phyloP scores from a whole-genome alignment of 2,113 vertebrate genomes.

The Chascanopsetta lugubris region DNA sequence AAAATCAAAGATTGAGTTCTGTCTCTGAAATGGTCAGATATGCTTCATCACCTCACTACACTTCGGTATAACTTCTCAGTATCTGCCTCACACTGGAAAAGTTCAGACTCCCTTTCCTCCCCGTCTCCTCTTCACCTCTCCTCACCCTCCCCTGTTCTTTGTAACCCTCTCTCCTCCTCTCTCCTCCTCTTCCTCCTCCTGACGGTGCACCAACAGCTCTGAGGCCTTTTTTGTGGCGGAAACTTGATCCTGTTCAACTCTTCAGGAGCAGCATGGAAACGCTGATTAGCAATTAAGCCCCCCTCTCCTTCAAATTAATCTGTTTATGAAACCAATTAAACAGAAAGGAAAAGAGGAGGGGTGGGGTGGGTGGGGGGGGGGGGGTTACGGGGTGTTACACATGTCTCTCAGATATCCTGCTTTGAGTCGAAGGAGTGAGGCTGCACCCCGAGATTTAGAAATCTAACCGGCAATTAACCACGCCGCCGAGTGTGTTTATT shows the following conservation, averaged over 20 bases:
- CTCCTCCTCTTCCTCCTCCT: slow-evolving; percentile 14
- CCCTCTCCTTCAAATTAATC: slow-evolving; percentile 81
- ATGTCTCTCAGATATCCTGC: slow-evolving; percentile 73
- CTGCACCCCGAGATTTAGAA: slow-evolving; percentile 77
- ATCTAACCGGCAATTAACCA: slow-evolving; percentile 76
- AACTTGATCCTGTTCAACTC: slow-evolving; percentile 80
- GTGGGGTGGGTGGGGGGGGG: slow-evolving; percentile 57
- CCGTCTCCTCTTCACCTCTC: not conserved
- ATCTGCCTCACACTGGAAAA: not conserved
- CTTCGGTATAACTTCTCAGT: not conserved
- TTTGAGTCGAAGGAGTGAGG: slow-evolving; percentile 74
- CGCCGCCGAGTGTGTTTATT: slow-evolving; percentile 68
- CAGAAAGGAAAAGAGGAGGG: slow-evolving; percentile 51
- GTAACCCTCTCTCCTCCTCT: slow-evolving; percentile 9
- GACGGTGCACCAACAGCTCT: slow-evolving; percentile 52
- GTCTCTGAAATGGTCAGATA: no score
- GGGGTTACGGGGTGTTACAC: slow-evolving; percentile 65
- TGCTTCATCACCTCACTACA: not conserved
- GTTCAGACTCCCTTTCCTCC: no score
- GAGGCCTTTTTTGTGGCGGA: slow-evolving; percentile 66
- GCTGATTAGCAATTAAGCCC: slow-evolving; percentile 82
- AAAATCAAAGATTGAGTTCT: no score
- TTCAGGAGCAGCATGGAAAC: slow-evolving; percentile 77
- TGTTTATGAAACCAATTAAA: slow-evolving; percentile 86
- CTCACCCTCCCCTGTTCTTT: slow-evolving; percentile 10